These are phyloP conservation scores for Drosophila subobscura DNA, from an alignment of 1,140 invertebrate species.

Conservation along the genomic window DNA sequence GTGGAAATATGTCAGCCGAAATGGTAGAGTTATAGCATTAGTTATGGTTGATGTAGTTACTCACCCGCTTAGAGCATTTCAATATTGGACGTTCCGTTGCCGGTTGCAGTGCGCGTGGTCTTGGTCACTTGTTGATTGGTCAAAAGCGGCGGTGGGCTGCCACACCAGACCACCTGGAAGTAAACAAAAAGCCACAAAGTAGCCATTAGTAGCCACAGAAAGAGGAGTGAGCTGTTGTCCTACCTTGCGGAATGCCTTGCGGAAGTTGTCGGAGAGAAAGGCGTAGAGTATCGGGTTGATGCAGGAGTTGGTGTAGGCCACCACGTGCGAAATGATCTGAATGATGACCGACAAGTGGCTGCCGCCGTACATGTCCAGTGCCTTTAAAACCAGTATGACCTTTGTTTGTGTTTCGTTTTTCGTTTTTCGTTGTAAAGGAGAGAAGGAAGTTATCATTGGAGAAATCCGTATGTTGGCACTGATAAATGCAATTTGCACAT, in stretches of 20 bases:
- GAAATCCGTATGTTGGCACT: constrained; percentile 16
- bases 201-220: no score
- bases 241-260: constrained; percentile 91
- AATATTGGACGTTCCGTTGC: constrained; percentile 80
- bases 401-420: constrained; percentile 56
- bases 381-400: constrained; percentile 92
- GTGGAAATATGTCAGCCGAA: no score
- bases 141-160: constrained; percentile 73
- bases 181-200: background rate
- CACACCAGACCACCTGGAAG: constrained; percentile 73
- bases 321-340: constrained; percentile 94
- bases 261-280: constrained; percentile 92
- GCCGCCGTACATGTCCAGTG: constrained; percentile 88
- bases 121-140: constrained; percentile 76
- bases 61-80: constrained; percentile 78
- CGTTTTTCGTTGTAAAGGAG: constrained; percentile 33
- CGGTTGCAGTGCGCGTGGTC: constrained; percentile 79
- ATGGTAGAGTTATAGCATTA: no score
- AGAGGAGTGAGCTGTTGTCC: background rate
- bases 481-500: constrained; percentile 35
- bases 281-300: constrained; percentile 98
- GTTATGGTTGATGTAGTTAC: background rate
- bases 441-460: background rate
- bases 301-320: constrained; percentile 97
- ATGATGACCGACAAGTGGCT: constrained; percentile 88